Percentiles rank a stretch among this genome's conserved stretches.
These are phyloP conservation scores for Heliconius aoede DNA, from an alignment of 2,888 invertebrate species.

Conservation along the genomic window DNA sequence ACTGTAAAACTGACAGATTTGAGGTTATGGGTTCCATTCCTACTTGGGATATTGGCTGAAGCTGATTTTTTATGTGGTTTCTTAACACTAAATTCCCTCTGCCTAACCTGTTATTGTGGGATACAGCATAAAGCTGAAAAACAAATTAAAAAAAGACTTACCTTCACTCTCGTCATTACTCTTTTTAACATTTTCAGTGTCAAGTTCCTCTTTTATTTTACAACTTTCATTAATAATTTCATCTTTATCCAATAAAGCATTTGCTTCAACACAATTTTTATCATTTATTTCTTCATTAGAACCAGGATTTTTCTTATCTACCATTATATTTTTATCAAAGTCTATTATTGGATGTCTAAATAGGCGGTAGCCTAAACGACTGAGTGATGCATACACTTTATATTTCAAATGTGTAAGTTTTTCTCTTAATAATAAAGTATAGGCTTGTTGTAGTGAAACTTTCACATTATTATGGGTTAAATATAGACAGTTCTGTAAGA, in stretches of 20 bases:
- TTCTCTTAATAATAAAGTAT: conserved; percentile 75
- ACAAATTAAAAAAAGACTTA: background rate
- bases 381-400: conserved; percentile 84
- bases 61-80: too few species aligned
- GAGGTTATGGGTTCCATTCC: too few species aligned
- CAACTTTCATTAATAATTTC: background rate
- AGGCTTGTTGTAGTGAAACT: conserved; percentile 87
- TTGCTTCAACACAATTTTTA: background rate
- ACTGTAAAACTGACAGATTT: too few species aligned
- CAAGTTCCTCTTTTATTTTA: background rate
- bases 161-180: conserved; percentile 2
- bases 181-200: background rate
- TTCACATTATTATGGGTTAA: conserved; percentile 82
- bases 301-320: background rate
- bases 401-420: conserved; percentile 77
- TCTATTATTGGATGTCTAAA: conserved; percentile 66
- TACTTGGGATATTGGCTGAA: too few species aligned
- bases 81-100: background rate
- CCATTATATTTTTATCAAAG: conserved; percentile 1
- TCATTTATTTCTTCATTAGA: conserved; percentile 6
- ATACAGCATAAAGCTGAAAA: background rate
- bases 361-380: conserved; percentile 83
- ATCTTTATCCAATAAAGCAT: background rate
- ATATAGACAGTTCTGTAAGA: conserved; percentile 85
- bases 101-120: background rate